phyloP scores from a whole-genome alignment of 2,797 vertebrate species.

The Anabacerthia variegaticeps region DNA sequence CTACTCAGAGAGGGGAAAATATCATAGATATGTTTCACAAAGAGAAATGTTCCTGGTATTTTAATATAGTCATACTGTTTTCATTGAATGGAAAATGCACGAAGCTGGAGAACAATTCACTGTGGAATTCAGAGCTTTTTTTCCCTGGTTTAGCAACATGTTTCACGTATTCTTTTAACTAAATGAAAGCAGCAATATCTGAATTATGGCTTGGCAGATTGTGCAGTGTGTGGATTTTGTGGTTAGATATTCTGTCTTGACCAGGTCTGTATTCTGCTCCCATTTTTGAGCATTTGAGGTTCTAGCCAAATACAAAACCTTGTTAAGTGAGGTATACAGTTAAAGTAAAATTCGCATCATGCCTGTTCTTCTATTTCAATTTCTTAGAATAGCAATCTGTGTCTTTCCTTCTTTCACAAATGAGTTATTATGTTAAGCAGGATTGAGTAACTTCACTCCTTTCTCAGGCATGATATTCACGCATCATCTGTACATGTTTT shows the following conservation, averaged over 20 bases:
- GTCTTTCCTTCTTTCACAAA: neutral
- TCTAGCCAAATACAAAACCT: neutral
- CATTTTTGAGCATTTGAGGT: neutral
- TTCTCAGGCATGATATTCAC: neutral
- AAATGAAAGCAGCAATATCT: neutral
- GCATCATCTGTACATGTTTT: accelerated
- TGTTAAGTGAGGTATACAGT: neutral
- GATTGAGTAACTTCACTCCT: neutral
- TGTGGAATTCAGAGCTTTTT: neutral
- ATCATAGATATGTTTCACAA: neutral
- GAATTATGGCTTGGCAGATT: neutral
- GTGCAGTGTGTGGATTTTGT: neutral
- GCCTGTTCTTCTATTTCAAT: neutral
- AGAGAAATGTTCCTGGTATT: neutral
- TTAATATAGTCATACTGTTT: neutral
- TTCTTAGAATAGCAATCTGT: neutral
- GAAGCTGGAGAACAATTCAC: neutral
- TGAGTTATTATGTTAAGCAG: neutral
- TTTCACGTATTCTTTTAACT: neutral
- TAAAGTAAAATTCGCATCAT: neutral
- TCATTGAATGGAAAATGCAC: neutral
- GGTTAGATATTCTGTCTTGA: neutral
- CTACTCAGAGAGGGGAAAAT: neutral
- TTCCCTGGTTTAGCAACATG: neutral
- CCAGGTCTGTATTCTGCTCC: neutral